Percentiles rank a stretch among this genome's conserved stretches.
Conservation (phyloP, 2,797 vertebrate species). For the Buceros bicornis region DNA sequence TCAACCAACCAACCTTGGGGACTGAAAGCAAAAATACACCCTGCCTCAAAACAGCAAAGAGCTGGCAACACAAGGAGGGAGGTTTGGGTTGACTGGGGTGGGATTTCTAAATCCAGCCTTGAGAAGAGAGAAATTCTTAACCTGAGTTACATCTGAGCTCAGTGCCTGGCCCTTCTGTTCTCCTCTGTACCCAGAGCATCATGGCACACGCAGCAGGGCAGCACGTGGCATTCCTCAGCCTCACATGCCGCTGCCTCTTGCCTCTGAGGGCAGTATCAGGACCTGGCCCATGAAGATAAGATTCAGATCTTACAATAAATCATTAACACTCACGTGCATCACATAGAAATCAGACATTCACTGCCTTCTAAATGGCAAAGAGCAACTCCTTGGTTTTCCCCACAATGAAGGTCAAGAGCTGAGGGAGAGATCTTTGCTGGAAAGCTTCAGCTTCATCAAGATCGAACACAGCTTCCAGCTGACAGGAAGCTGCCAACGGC, state of each 20-base stretch:
- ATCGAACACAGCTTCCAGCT: fast-evolving
- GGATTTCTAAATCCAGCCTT: neutral
- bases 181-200: neutral
- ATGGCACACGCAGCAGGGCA: fast-evolving
- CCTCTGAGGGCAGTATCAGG: neutral
- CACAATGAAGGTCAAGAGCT: neutral
- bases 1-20: neutral
- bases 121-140: neutral
- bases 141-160: neutral
- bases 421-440: neutral
- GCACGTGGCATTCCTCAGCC: neutral
- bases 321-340: neutral
- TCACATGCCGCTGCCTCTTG: fast-evolving
- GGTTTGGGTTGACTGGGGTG: neutral
- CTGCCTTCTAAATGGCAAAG: neutral
- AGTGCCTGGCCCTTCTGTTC: fast-evolving
- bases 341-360: fast-evolving
- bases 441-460: neutral
- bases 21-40: neutral
- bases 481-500: neutral
- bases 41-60: neutral
- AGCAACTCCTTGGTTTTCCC: neutral
- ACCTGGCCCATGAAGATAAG: slow-evolving; percentile 28
- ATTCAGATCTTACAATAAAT: neutral
- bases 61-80: neutral